Percentiles rank a stretch among this genome's conserved stretches.
Evolutionary conservation across 1,140 invertebrate species (phyloP).

Genomic region (Bathynomus jamesi): DNA sequence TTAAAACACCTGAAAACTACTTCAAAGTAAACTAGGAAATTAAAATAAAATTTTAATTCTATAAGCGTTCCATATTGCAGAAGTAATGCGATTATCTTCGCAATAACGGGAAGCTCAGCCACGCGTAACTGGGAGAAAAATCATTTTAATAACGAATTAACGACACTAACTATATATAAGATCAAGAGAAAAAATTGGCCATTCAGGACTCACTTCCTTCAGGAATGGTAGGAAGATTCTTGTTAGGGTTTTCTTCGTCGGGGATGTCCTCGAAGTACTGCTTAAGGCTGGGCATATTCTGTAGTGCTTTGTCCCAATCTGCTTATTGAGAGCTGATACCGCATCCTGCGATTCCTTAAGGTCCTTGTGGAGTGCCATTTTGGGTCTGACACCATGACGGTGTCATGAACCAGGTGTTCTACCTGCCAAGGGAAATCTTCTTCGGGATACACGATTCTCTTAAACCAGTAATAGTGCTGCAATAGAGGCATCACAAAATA

Average conservation of each 20-base stretch:
- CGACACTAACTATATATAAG: too few species aligned
- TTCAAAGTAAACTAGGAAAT: too few species aligned
- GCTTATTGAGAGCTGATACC: slow-evolving; percentile 43
- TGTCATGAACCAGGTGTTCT: slow-evolving; percentile 78
- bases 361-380: slow-evolving; percentile 55
- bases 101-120: too few species aligned
- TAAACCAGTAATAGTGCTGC: slow-evolving; percentile 88
- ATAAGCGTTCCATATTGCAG: too few species aligned
- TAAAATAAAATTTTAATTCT: too few species aligned
- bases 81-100: too few species aligned
- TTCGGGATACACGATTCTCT: slow-evolving; percentile 58
- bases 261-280: neutral
- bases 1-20: too few species aligned
- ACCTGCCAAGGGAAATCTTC: slow-evolving; percentile 76
- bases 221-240: neutral
- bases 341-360: slow-evolving; percentile 63
- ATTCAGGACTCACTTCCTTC: neutral
- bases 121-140: too few species aligned
- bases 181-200: too few species aligned
- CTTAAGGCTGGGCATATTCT: neutral
- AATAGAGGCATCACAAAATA: slow-evolving; percentile 16
- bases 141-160: too few species aligned
- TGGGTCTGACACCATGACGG: slow-evolving; percentile 66
- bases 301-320: slow-evolving; percentile 40
- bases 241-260: neutral